A percentile compares a stretch with the other conserved stretches of the same genome.
phyloP scores from a whole-genome alignment of 64 coral and sea anemone species.

The Anthopleura sola region DNA sequence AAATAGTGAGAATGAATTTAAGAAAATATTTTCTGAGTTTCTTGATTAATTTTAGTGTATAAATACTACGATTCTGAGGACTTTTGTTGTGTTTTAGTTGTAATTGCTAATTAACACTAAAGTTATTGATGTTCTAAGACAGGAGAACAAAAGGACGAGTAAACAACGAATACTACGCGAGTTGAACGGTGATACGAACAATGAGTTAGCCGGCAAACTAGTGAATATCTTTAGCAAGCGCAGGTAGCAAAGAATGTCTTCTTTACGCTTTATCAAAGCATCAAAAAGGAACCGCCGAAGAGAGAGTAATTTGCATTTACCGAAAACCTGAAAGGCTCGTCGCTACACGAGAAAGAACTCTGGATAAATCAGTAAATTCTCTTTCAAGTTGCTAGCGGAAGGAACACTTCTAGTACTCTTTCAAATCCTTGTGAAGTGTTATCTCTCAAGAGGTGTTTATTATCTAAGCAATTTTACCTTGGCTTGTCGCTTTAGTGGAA shows the following conservation, averaged over 20 bases:
- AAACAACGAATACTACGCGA: not conserved
- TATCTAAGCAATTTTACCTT: not conserved
- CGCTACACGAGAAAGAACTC: not conserved
- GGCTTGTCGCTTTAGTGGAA: not conserved
- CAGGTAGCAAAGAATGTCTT: not conserved
- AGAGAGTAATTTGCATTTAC: not conserved
- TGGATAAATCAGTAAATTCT: not conserved
- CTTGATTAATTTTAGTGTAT: not conserved
- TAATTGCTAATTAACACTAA: conserved; percentile 12
- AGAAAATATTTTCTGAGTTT: too few species aligned
- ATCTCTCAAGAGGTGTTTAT: not conserved
- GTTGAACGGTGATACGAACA: not conserved
- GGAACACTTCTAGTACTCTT: not conserved
- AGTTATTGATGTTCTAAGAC: not conserved
- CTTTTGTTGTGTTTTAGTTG: not conserved
- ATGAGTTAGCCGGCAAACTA: not conserved
- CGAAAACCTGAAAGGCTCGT: not conserved
- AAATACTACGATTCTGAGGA: not conserved
- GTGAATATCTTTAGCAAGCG: not conserved
- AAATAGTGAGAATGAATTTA: not conserved
- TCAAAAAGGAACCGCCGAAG: not conserved
- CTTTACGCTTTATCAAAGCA: not conserved
- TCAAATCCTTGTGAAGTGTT: not conserved
- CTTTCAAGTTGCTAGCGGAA: not conserved
- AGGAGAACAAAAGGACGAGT: not conserved